Conservation (phyloP, 2,797 vertebrate genomes). For the Anabacerthia variegaticeps region DNA sequence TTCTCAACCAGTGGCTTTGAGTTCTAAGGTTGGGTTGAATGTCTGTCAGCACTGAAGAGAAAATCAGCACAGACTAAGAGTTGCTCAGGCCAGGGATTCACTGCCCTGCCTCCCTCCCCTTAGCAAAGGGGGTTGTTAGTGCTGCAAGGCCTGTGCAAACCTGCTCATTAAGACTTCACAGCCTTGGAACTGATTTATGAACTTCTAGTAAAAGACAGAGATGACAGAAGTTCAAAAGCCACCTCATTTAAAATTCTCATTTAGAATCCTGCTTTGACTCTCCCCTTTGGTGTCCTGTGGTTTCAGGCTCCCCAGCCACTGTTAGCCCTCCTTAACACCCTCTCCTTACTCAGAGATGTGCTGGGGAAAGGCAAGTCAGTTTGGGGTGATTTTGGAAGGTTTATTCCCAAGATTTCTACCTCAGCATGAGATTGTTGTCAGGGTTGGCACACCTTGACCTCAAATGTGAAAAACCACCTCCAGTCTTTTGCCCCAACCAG, state of each 20-base stretch:
- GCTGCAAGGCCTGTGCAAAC: neutral
- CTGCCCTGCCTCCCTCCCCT: neutral
- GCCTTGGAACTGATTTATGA: neutral
- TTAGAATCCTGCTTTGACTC: neutral
- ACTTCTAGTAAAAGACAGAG: neutral
- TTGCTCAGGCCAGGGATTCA: neutral
- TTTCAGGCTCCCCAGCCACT: neutral
- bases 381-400: neutral
- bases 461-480: neutral
- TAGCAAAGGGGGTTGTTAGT: neutral
- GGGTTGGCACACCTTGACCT: neutral
- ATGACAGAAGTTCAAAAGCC: neutral
- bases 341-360: neutral
- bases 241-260: neutral
- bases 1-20: constrained; percentile 32
- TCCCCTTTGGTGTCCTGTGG: neutral
- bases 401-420: neutral
- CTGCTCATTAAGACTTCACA: constrained; percentile 30
- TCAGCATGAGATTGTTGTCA: neutral
- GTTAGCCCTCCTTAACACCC: neutral
- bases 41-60: neutral
- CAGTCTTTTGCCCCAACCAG: neutral
- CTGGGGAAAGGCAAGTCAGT: neutral
- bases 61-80: neutral
- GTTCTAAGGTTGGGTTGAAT: constrained; percentile 16